phyloP scores from a whole-genome alignment of 2,113 vertebrate genomes.

The Myotis davidii region DNA sequence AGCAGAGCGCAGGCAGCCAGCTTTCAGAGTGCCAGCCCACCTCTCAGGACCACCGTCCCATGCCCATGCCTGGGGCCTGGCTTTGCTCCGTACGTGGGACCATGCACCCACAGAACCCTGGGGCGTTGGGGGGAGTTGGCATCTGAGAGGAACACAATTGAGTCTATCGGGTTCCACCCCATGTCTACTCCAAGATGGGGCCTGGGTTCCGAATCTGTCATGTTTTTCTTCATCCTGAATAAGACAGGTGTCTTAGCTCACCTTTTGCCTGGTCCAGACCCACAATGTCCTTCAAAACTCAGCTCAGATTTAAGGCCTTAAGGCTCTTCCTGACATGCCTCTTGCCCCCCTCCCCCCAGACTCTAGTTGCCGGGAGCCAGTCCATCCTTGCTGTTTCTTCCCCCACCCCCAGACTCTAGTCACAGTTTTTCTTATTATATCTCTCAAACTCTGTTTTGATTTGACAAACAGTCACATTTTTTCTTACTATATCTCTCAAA shows the following conservation, averaged over 20 bases:
- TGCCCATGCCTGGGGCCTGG: too few species aligned
- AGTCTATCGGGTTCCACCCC: neutral
- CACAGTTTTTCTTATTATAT: too few species aligned
- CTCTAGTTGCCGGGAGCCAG: too few species aligned
- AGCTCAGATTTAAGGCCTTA: neutral
- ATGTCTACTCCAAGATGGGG: neutral
- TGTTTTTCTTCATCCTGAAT: neutral
- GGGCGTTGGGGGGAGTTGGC: neutral
- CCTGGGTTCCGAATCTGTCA: accelerated
- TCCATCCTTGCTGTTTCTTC: too few species aligned
- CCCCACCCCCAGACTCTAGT: too few species aligned
- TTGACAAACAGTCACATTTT: neutral
- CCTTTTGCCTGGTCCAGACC: neutral
- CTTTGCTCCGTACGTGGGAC: neutral
- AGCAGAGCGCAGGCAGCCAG: neutral
- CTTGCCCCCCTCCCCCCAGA: neutral
- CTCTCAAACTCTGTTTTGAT: too few species aligned
- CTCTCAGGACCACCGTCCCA: too few species aligned
- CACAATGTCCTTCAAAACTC: neutral
- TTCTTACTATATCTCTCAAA: too few species aligned
- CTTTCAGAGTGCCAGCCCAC: too few species aligned
- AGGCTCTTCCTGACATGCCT: neutral
- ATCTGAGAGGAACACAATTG: neutral
- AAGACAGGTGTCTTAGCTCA: neutral
- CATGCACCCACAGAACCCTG: accelerated